Base-by-base conservation (phyloP, 2,797 vertebrate genomes). In the Propithecus perrieri region DNA sequence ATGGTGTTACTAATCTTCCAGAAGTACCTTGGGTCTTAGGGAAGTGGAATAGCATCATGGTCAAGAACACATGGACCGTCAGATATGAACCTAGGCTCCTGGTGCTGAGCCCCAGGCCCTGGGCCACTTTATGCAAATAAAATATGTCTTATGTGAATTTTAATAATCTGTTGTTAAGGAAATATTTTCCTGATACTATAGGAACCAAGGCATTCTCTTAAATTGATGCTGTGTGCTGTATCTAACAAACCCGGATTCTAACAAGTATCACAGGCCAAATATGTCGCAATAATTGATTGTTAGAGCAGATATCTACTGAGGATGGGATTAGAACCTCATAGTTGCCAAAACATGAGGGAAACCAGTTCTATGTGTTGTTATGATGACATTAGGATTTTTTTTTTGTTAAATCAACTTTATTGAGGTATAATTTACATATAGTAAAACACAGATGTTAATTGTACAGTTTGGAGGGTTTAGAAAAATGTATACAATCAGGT, bases 371-470 rank as follows among this genome's bases (percentile, higher is more conserved):
- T 26, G 38, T 79, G 33, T 76, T 95, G 38, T 69, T 59, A n/a
- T 9, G 7, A 57, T 67, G 28, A 71, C 38, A 85, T n/a, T 71
- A 24, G 38, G 17, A 9, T 38, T 8, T 46, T 65, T 93, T 65
- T 93, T 57, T 53, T 30, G 18, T 85, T 57, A 59, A 80, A 87
- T 84, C 59, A 87, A 75, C 61, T 41, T 86, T 50, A 76, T 48
- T 85, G 46, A 89, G 22, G 43, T 57, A 35, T 67, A 72, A 76
- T 84, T 72, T 89, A 91, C 28, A 69, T 41, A 33, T 26, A 43
- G 76, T 81, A 69, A 91, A 65, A 94, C 69, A 11, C 7, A 85
- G 24, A 81, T 63, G 91, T 93, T 84, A 79, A 91, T 35, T 41
- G 33, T 57, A 41, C 28, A 22, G 41, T 61, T 90, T 86, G 55